Percentiles rank a stretch among this genome's conserved stretches.
phyloP scores from a whole-genome alignment of 2,797 vertebrate genomes.

The Falco naumanni region DNA sequence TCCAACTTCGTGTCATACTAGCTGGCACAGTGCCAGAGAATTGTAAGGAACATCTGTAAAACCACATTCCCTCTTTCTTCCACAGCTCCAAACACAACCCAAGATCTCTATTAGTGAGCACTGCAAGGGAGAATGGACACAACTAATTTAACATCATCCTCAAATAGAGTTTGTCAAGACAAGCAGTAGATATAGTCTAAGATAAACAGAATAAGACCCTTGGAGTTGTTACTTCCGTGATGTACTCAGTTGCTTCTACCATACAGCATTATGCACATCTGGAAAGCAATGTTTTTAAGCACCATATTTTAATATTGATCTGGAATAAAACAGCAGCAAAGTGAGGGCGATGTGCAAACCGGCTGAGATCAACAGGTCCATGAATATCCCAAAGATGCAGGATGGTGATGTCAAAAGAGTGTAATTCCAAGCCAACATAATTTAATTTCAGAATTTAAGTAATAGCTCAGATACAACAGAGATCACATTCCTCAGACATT shows the following conservation, averaged over 20 bases:
- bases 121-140: background rate
- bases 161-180: background rate
- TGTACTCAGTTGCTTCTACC: background rate
- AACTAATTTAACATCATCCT: background rate
- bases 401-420: background rate
- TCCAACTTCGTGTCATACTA: background rate
- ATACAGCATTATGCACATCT: background rate
- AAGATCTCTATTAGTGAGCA: background rate
- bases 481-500: background rate
- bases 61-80: background rate
- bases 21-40: background rate
- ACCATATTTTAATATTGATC: background rate
- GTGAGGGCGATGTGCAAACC: background rate
- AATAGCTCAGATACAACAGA: background rate
- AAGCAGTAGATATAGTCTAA: background rate
- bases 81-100: background rate
- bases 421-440: background rate
- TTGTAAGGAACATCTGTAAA: background rate
- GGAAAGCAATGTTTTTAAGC: background rate
- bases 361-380: background rate
- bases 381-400: background rate
- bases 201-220: background rate
- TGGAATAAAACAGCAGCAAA: background rate
- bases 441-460: background rate
- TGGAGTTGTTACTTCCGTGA: background rate